Evolutionary conservation across 1,140 invertebrate species (phyloP).

Genomic region (Acromyrmex charruanus): DNA sequence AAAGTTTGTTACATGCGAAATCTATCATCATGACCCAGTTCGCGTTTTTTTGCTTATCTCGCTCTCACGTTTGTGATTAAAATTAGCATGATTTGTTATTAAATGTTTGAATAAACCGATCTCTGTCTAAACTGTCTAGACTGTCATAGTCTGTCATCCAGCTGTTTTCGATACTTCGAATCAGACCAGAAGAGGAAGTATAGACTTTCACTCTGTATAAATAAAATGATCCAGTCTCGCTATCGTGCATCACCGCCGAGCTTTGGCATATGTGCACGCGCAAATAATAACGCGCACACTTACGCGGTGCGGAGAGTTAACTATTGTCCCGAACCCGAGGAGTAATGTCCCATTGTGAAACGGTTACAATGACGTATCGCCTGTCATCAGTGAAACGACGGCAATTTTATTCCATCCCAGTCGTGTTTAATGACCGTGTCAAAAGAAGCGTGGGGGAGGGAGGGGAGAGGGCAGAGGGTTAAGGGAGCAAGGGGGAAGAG

Average conservation of each 20-base stretch:
- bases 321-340: constrained; percentile 70
- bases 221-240: constrained; percentile 35
- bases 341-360: constrained; percentile 80
- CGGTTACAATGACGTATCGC: constrained; percentile 78
- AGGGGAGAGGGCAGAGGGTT: no score
- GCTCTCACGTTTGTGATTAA: not conserved
- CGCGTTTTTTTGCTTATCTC: not conserved
- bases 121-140: not conserved
- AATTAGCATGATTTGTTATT: not conserved
- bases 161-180: not conserved
- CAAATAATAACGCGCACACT: constrained; percentile 74
- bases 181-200: not conserved
- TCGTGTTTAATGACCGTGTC: constrained; percentile 56
- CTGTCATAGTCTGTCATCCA: not conserved
- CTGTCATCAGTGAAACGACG: constrained; percentile 70
- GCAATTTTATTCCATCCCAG: constrained; percentile 72
- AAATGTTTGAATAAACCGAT: not conserved
- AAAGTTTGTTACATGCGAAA: not conserved
- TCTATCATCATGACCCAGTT: not conserved
- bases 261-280: constrained; percentile 66
- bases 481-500: not conserved
- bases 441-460: not conserved
- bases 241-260: constrained; percentile 37
- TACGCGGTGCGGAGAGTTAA: constrained; percentile 68
- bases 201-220: constrained; percentile 18